These are phyloP conservation scores for Actinemys pallida DNA, from an alignment of 2,113 vertebrate species.

Conservation along the genomic window DNA sequence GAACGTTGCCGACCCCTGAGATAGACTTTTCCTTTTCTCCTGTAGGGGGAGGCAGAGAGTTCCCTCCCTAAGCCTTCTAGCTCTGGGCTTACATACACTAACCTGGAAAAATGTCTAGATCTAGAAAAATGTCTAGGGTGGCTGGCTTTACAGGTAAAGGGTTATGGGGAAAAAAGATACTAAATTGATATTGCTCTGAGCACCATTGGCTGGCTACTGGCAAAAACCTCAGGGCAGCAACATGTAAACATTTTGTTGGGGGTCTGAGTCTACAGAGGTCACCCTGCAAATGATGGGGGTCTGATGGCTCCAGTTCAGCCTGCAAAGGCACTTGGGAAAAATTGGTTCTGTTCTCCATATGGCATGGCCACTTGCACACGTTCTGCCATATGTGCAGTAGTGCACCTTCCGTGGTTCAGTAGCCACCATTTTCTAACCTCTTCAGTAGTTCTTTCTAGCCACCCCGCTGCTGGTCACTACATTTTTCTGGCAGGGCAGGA, in stretches of 20 bases:
- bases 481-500: background rate
- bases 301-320: background rate
- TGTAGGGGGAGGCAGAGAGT: background rate
- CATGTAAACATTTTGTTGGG: background rate
- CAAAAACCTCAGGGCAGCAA: background rate
- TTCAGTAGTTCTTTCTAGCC: background rate
- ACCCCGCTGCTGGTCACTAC: background rate
- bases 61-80: background rate
- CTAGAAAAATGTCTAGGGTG: background rate
- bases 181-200: background rate
- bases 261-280: background rate
- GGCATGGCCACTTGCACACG: background rate
- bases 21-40: background rate
- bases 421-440: background rate
- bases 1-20: no score
- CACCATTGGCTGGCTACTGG: accelerated
- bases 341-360: background rate
- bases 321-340: background rate
- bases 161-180: background rate
- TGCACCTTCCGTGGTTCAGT: background rate
- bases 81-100: background rate
- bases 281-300: background rate
- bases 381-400: background rate
- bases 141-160: background rate
- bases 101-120: background rate